Evolutionary conservation across 2,113 vertebrate species (phyloP).

Genomic region (Chaenogobius annularis): DNA sequence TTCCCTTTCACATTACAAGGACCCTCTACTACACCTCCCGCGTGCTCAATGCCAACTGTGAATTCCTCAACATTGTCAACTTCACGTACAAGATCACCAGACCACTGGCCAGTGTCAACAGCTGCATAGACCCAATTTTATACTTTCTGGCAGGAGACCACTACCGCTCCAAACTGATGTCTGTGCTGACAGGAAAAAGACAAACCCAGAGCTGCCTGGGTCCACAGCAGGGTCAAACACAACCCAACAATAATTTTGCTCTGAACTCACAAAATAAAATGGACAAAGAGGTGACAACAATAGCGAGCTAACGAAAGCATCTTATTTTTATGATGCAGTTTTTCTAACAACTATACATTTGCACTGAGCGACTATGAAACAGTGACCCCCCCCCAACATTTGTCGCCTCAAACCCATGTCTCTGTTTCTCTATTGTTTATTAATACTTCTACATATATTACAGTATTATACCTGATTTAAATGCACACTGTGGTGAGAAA

Average conservation of each 20-base stretch:
- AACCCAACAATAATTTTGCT: slow-evolving; percentile 36
- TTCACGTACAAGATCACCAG: slow-evolving; percentile 91
- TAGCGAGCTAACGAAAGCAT: not conserved
- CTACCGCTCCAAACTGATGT: slow-evolving; percentile 77
- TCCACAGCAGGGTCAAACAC: slow-evolving; percentile 40
- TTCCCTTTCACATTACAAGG: slow-evolving; percentile 92
- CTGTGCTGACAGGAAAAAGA: slow-evolving; percentile 33
- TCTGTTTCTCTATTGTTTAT: no score
- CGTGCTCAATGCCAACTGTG: slow-evolving; percentile 79
- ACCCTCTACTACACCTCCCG: slow-evolving; percentile 87
- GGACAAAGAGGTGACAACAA: slow-evolving; percentile 12
- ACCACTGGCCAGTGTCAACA: slow-evolving; percentile 90
- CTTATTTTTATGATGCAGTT: not conserved
- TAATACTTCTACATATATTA: no score
- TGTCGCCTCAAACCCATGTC: no score
- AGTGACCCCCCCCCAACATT: no score
- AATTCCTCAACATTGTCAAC: slow-evolving; percentile 85
- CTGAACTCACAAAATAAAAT: slow-evolving; percentile 39
- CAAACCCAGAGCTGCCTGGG: not conserved
- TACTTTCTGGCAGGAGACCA: slow-evolving; percentile 89
- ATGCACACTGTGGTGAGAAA: not conserved
- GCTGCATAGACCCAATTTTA: slow-evolving; percentile 91
- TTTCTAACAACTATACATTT: not conserved
- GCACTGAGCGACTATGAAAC: not conserved
- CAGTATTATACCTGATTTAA: no score